Conservation (phyloP, 2,113 vertebrate genomes). For the Xiphophorus couchianus region DNA sequence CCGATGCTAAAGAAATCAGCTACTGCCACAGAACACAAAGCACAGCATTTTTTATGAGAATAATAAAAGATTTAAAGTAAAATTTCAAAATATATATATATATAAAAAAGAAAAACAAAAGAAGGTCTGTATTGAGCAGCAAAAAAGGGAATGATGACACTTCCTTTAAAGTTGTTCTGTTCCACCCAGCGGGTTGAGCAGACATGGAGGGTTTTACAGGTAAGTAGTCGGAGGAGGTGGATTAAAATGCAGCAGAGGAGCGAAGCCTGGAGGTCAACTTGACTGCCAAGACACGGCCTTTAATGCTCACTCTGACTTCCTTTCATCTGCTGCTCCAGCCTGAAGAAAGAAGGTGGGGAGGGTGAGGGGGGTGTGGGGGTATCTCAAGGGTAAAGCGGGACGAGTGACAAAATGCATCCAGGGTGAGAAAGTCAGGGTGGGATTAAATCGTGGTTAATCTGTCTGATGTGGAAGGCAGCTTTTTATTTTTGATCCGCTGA, state of each 20-base stretch:
- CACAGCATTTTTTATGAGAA: neutral
- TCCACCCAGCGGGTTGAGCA: slow-evolving; percentile 26
- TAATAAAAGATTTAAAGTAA: neutral
- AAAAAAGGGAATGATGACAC: slow-evolving; percentile 12
- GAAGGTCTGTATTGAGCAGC: too few relatives aligned
- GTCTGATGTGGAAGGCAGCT: slow-evolving; percentile 12
- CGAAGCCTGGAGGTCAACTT: slow-evolving; percentile 67
- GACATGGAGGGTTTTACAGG: slow-evolving; percentile 52
- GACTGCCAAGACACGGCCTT: slow-evolving; percentile 62
- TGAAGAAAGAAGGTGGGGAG: slow-evolving; percentile 14
- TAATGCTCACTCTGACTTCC: slow-evolving; percentile 47
- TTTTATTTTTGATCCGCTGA: slow-evolving; percentile 22
- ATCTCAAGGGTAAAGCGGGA: slow-evolving; percentile 12
- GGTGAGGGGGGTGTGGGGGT: neutral
- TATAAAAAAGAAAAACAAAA: neutral
- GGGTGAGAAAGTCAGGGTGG: slow-evolving; percentile 11
- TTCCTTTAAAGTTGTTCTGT: slow-evolving; percentile 8
- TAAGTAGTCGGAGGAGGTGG: slow-evolving; percentile 31
- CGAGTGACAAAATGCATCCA: slow-evolving; percentile 35
- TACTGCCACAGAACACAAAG: neutral
- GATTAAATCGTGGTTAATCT: slow-evolving; percentile 21
- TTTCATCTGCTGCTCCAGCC: slow-evolving; percentile 65
- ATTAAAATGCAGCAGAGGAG: slow-evolving; percentile 35
- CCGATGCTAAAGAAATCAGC: neutral
- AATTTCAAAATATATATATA: neutral